A percentile compares a stretch with the other conserved stretches of the same genome.
Evolutionary conservation across 2,888 invertebrate species (phyloP).

Genomic region (Acronicta leporina): DNA sequence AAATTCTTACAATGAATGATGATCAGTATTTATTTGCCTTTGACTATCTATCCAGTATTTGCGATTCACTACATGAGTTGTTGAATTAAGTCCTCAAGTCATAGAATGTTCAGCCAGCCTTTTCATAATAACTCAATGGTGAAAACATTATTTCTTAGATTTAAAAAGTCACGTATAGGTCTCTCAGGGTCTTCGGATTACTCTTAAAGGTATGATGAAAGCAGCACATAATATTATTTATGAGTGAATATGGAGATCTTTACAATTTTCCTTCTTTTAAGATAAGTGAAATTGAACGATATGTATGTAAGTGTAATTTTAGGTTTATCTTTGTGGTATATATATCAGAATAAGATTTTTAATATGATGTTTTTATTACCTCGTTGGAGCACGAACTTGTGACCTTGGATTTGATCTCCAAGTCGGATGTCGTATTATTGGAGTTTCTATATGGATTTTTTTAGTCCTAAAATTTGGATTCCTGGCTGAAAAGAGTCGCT

Average conservation of each 20-base stretch:
- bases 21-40: too few relatives aligned
- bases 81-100: background rate
- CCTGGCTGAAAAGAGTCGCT: too few relatives aligned
- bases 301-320: too few relatives aligned
- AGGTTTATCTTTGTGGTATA: too few relatives aligned
- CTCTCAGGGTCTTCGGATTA: conserved; percentile 24
- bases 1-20: too few relatives aligned
- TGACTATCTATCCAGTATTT: background rate
- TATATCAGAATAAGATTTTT: too few relatives aligned
- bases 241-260: conserved; percentile 36
- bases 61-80: background rate
- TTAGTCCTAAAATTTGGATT: too few relatives aligned
- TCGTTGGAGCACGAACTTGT: too few relatives aligned
- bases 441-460: too few relatives aligned
- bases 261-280: conserved; percentile 28
- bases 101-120: background rate
- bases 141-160: conserved; percentile 23
- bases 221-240: conserved; percentile 36
- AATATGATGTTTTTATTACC: too few relatives aligned
- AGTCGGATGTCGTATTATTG: too few relatives aligned
- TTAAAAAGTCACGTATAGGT: conserved; percentile 27
- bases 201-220: conserved; percentile 36
- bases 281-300: conserved; percentile 42
- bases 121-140: background rate
- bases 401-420: too few relatives aligned